A percentile compares a stretch with the other conserved stretches of the same genome.
Conservation (phyloP, 2,797 vertebrate species). For the Monodelphis domestica region DNA sequence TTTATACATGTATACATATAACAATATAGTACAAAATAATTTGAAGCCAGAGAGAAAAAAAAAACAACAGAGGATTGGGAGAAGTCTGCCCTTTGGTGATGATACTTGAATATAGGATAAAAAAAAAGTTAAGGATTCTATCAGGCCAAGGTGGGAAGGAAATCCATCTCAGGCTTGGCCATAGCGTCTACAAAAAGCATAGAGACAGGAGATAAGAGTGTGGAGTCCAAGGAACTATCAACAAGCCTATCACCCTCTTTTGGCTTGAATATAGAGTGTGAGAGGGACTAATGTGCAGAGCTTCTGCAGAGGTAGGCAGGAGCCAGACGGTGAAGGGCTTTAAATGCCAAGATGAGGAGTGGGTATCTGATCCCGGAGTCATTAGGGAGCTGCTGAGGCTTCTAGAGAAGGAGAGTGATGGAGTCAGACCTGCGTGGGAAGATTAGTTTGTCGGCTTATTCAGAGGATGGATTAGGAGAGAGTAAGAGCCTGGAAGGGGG, state of each 20-base stretch:
- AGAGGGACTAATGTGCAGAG: not conserved
- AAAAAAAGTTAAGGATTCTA: not conserved
- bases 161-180: not conserved
- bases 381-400: slow-evolving; percentile 1
- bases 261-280: not conserved
- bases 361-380: not conserved
- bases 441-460: slow-evolving; percentile 1
- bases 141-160: not conserved
- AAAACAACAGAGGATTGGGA: not conserved
- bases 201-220: not conserved
- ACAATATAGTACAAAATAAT: not conserved
- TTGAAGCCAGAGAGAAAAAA: not conserved
- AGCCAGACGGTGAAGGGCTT: not conserved
- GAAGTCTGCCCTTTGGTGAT: not conserved
- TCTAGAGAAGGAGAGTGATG: not conserved
- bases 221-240: not conserved
- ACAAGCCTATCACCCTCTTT: not conserved
- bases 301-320: not conserved
- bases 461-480: not conserved
- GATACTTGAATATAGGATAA: not conserved
- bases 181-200: not conserved
- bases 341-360: slow-evolving; percentile 6
- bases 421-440: not conserved
- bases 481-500: not conserved
- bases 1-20: too few species aligned